A percentile compares a stretch with the other conserved stretches of the same genome.
Evolutionary conservation across 2,797 vertebrate species (phyloP).

Genomic region (Pantherophis alleghaniensis): DNA sequence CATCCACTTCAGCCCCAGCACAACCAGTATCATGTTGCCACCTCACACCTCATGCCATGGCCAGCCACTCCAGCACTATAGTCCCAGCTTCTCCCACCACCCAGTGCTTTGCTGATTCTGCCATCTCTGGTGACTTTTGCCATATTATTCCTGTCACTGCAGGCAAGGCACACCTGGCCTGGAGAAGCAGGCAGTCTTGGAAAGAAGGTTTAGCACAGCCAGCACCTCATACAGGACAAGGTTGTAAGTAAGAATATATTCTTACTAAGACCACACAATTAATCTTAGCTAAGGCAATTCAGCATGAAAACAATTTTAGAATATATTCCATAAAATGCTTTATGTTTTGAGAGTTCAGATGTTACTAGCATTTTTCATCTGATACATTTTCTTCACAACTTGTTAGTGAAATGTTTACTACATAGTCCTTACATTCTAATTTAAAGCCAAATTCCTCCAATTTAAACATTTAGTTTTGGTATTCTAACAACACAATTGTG

Average conservation of each 20-base stretch:
- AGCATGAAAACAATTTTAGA: background rate
- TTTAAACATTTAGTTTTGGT: background rate
- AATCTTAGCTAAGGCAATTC: background rate
- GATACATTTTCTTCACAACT: constrained; percentile 22
- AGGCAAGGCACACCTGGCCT: background rate
- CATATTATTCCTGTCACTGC: background rate
- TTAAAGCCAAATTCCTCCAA: background rate
- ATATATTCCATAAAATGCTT: background rate
- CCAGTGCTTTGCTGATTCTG: background rate
- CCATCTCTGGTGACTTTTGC: background rate
- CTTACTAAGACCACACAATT: background rate
- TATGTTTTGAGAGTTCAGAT: background rate
- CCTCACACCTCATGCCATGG: background rate
- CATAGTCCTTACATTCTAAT: constrained; percentile 7
- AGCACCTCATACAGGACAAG: background rate
- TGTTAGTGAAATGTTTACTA: background rate
- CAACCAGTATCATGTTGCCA: too few relatives aligned
- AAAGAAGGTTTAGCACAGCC: background rate
- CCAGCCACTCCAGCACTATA: background rate
- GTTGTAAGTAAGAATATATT: background rate
- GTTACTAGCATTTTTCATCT: constrained; percentile 18
- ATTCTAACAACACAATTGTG: background rate
- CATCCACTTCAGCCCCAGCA: background rate
- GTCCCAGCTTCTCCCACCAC: background rate
- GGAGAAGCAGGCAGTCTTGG: background rate